These are phyloP conservation scores for Cliona cf. orientalis DNA, from an alignment of 37 sponge, comb jelly and placozoan species.

Conservation along the genomic window DNA sequence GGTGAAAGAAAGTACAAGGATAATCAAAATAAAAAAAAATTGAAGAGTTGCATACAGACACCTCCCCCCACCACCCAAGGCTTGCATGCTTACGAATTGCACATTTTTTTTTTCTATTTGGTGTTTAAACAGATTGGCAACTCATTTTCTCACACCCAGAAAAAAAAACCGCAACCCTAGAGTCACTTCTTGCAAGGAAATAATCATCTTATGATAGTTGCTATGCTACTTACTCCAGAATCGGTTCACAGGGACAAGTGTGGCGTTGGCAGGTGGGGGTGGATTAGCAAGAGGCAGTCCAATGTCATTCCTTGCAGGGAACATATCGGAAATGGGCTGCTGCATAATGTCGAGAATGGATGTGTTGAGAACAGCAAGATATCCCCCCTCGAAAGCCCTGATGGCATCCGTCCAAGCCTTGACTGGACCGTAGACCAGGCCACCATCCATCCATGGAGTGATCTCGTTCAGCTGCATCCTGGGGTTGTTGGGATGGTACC, in stretches of 20 bases:
- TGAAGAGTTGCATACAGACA: too few relatives aligned
- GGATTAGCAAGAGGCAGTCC: constrained; percentile 93
- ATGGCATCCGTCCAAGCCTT: constrained; percentile 97
- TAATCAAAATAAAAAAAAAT: too few relatives aligned
- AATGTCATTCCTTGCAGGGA: constrained; percentile 63
- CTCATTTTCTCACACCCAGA: too few relatives aligned
- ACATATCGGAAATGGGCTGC: neutral
- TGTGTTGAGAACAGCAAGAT: constrained; percentile 40
- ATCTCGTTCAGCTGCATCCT: constrained; percentile 96
- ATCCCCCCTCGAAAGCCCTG: constrained; percentile 54
- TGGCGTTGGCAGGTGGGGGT: constrained; percentile 81
- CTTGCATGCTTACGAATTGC: too few relatives aligned
- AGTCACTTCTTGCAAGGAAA: neutral
- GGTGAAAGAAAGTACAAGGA: too few relatives aligned
- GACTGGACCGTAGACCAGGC: constrained; percentile 88
- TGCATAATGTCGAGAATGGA: too few relatives aligned
- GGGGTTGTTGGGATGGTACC: constrained; percentile 86
- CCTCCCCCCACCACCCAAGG: too few relatives aligned
- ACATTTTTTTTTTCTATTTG: too few relatives aligned
- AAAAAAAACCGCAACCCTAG: neutral
- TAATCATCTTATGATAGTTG: neutral
- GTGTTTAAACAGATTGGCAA: too few relatives aligned
- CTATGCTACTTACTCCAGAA: constrained; percentile 85
- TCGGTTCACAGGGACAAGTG: constrained; percentile 77
- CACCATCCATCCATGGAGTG: constrained; percentile 95